Conservation (phyloP, 2,888 invertebrate species). For the Parochlus steinenii region DNA sequence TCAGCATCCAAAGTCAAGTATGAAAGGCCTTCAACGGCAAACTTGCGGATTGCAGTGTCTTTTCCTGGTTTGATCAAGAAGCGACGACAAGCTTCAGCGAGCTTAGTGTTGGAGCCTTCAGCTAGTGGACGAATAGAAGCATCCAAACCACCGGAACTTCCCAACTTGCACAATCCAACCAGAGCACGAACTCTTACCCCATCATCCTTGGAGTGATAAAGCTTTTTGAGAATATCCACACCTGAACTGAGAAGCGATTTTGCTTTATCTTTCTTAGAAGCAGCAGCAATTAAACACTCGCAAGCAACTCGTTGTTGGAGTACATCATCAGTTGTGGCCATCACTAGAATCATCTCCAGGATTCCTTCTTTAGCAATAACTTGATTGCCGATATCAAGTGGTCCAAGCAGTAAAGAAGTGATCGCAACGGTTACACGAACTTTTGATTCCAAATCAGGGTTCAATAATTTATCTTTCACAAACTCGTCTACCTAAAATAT, state of each 20-base stretch:
- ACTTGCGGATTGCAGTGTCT: conserved; percentile 76
- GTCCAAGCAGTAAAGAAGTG: conserved; percentile 76
- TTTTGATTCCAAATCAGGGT: conserved; percentile 80
- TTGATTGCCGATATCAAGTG: conserved; percentile 83
- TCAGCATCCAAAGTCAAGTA: conserved; percentile 96
- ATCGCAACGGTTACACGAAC: conserved; percentile 74
- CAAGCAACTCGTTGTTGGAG: conserved; percentile 88
- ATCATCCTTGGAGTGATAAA: conserved; percentile 83
- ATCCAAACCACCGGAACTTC: conserved; percentile 88
- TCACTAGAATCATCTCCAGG: conserved; percentile 88
- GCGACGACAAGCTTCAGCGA: conserved; percentile 86
- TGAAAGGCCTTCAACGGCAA: conserved; percentile 94
- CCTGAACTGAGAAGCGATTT: conserved; percentile 77
- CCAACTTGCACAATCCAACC: conserved; percentile 90
- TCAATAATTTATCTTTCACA: conserved; percentile 66
- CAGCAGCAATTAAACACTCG: conserved; percentile 91
- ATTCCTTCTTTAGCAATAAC: conserved; percentile 72
- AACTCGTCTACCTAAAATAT: conserved; percentile 81
- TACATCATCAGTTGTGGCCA: conserved; percentile 85
- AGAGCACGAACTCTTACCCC: conserved; percentile 75
- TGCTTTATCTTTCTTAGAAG: conserved; percentile 94
- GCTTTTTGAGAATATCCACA: conserved; percentile 77
- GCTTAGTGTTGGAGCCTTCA: conserved; percentile 81
- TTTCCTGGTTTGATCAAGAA: conserved; percentile 78
- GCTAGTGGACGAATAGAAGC: conserved; percentile 88